These are phyloP conservation scores for Anoplolepis gracilipes DNA, from an alignment of 1,140 invertebrate genomes.

Conservation along the genomic window DNA sequence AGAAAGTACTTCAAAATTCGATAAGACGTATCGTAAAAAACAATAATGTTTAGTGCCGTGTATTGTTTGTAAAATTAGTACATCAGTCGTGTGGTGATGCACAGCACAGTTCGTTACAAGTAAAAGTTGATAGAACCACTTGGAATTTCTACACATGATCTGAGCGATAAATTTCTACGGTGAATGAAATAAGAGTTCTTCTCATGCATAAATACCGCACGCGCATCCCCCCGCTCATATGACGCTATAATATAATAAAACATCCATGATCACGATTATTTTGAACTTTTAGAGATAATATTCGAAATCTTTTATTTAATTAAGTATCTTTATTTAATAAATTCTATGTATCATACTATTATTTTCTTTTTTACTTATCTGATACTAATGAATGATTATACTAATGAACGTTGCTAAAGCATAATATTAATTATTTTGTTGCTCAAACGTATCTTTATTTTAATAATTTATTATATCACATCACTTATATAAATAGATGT, in stretches of 20 bases:
- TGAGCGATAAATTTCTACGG: conserved; percentile 44
- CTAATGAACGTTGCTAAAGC: not conserved
- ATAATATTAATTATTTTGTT: not conserved
- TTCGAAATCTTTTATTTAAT: not conserved
- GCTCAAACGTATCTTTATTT: not conserved
- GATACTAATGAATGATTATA: too few relatives aligned
- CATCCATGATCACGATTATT: conserved; percentile 38
- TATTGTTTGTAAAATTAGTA: not conserved
- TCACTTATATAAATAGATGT: not conserved
- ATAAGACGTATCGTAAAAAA: not conserved
- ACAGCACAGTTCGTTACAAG: not conserved
- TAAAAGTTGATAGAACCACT: conserved; percentile 5
- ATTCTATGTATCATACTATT: not conserved
- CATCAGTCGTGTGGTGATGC: not conserved
- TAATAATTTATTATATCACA: not conserved
- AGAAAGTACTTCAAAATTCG: not conserved
- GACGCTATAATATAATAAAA: conserved; percentile 9
- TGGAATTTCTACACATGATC: conserved; percentile 15
- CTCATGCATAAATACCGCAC: conserved; percentile 70
- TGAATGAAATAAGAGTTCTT: conserved; percentile 65
- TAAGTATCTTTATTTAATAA: conserved; percentile 22
- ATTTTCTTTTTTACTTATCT: not conserved
- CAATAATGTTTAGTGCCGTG: not conserved
- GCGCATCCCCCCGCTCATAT: conserved; percentile 40
- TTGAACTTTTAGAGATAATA: conserved; percentile 32